Evolutionary conservation across 2,113 vertebrate species (phyloP), one percentile per base, ranked within the genome.

Genomic region (Probosciger aterrimus): DNA sequence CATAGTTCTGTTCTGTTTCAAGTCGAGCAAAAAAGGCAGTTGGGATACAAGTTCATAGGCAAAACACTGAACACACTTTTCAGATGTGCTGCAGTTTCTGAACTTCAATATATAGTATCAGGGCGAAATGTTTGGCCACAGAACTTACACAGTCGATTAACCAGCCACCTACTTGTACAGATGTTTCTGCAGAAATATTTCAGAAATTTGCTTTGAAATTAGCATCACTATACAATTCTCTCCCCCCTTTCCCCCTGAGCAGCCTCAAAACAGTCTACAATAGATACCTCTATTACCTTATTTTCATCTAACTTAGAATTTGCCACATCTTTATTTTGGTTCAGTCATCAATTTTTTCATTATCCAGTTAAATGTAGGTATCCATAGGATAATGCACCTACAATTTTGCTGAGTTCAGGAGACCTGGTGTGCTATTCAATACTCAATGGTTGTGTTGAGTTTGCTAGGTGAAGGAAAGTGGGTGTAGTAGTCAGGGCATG

Each of bases 231-330:
- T 62, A 44, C 55, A 89, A n/a, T n/a, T 18, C 16, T 59, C 18
- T 84, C 37, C 71, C 81, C 37, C 53, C 31, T 81, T 79, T 95
- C 75, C 52, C 25, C 24, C 43, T 24, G 12, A 87, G 39, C 30
- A 82, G 37, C 75, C 43, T 90, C 69, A 78, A 90, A 86, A 59
- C 37, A 93, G 64, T 43, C 28, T 39, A 31, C 33, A 79, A 5
- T 44, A 79, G 30, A 62, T 73, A 64, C 11, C 63, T 77, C 27
- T 76, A 62, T 93, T 80, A 89, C 74, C 47, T 84, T 64, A 71
- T 90, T 93, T 92, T 91, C 28, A 68, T 93, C 39, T 82, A 86
- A 87, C 60, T 95, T 86, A 92, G 74, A 76, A 82, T 82, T 73
- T 93, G 27, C 65, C 6, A 0, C 77, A 39, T 85, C 65, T 73